phyloP scores from a whole-genome alignment of 2,797 vertebrate species.

The Leucoraja ocellata region DNA sequence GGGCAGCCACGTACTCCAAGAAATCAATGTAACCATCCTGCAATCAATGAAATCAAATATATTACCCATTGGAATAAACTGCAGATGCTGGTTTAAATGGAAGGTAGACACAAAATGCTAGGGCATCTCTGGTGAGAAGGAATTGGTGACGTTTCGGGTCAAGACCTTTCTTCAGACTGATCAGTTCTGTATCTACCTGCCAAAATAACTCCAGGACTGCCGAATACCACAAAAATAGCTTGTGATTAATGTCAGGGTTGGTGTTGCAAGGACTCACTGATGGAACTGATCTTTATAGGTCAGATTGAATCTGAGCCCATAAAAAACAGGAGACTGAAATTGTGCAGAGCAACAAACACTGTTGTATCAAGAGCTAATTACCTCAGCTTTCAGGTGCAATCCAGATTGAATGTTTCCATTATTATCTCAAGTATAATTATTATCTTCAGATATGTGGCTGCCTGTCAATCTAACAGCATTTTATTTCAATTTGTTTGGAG shows the following conservation, averaged over 20 bases:
- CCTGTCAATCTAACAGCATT: background rate
- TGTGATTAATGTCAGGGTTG: background rate
- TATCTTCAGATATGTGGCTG: background rate
- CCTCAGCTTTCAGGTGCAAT: background rate
- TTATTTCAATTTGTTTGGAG: background rate
- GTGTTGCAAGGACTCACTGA: background rate
- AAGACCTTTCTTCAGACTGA: too few relatives aligned
- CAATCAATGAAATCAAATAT: background rate
- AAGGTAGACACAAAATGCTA: too few relatives aligned
- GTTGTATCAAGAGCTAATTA: background rate
- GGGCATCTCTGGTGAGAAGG: too few relatives aligned
- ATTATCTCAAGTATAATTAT: background rate
- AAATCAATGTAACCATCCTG: constrained; percentile 89
- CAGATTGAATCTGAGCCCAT: background rate
- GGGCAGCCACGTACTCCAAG: constrained; percentile 84
- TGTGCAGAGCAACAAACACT: background rate
- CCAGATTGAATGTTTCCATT: background rate
- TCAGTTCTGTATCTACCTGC: too few relatives aligned
- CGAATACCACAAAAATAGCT: background rate
- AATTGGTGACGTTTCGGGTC: too few relatives aligned
- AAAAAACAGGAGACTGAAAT: background rate
- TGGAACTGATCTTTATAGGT: background rate
- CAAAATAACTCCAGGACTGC: background rate
- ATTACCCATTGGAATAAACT: background rate
- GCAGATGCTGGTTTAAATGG: too few relatives aligned